Conservation (phyloP, 2,797 vertebrate genomes). For the Psittacula derbiana region DNA sequence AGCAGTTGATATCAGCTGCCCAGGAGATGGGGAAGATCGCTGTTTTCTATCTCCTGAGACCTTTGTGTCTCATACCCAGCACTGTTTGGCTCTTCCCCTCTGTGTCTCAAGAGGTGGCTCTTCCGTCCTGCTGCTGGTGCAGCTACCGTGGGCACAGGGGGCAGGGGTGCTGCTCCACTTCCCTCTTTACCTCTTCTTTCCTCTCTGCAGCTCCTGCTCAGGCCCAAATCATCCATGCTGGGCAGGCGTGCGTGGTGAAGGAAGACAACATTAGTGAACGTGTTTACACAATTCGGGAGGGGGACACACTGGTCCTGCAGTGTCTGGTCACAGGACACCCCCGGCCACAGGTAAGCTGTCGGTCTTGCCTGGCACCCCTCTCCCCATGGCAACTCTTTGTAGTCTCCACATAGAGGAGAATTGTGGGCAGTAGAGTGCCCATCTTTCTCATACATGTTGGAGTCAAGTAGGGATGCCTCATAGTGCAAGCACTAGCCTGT, state of each 20-base stretch:
- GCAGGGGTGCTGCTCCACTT: background rate
- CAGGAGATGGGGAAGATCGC: background rate
- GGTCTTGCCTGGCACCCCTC: background rate
- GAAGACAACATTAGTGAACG: constrained; percentile 98
- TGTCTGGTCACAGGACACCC: constrained; percentile 97
- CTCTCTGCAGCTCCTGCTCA: constrained; percentile 88
- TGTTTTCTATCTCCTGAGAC: background rate
- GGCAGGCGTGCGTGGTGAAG: constrained; percentile 96
- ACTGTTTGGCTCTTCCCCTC: background rate
- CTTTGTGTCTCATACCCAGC: background rate
- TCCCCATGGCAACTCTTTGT: background rate
- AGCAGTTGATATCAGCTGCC: background rate
- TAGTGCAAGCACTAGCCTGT: background rate
- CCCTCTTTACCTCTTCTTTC: background rate
- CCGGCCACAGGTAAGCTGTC: constrained; percentile 87
- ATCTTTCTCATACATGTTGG: background rate
- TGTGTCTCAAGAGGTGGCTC: background rate
- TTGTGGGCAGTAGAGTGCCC: background rate
- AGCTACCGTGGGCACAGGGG: background rate
- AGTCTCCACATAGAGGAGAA: background rate
- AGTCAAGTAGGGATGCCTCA: background rate
- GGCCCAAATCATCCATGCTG: constrained; percentile 95
- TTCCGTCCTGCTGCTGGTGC: background rate
- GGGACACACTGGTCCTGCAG: constrained; percentile 90
- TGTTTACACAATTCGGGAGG: constrained; percentile 97